Percentiles rank a stretch among this genome's conserved stretches.
These are phyloP conservation scores for Calephelis nemesis DNA, from an alignment of 1,140 invertebrate species.

Conservation along the genomic window DNA sequence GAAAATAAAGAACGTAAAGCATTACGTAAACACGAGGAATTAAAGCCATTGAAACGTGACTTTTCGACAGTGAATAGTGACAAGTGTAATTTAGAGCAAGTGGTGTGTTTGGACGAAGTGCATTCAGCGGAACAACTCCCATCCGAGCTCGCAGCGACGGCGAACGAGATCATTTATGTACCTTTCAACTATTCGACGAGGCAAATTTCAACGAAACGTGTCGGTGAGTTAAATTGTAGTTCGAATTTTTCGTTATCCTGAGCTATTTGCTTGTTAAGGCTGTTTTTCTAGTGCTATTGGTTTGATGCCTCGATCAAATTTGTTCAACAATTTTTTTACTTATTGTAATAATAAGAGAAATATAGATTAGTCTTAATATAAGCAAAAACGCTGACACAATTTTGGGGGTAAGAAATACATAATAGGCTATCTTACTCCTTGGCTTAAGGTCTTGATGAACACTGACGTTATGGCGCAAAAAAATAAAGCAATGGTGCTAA, in stretches of 20 bases:
- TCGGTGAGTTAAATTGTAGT: constrained; percentile 46
- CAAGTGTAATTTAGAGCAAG: constrained; percentile 72
- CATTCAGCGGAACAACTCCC: constrained; percentile 78
- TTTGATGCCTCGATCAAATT: too few relatives aligned
- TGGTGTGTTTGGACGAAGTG: constrained; percentile 81
- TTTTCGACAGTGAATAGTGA: constrained; percentile 66
- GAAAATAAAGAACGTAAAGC: constrained; percentile 58
- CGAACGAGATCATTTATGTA: constrained; percentile 81
- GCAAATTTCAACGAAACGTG: constrained; percentile 62
- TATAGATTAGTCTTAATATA: too few relatives aligned
- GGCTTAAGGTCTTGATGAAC: too few relatives aligned
- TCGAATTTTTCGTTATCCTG: not conserved
- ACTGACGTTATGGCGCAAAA: too few relatives aligned
- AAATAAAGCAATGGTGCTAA: too few relatives aligned
- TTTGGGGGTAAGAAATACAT: too few relatives aligned
- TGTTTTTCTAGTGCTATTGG: too few relatives aligned
- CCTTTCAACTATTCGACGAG: constrained; percentile 80
- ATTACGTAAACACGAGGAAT: constrained; percentile 47
- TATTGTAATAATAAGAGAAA: too few relatives aligned
- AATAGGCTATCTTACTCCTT: too few relatives aligned
- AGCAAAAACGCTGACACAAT: too few relatives aligned
- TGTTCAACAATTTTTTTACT: too few relatives aligned
- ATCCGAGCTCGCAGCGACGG: constrained; percentile 58
- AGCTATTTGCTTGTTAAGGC: constrained; percentile 8
- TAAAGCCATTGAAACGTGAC: constrained; percentile 42